These are phyloP conservation scores for Mongoloraphidia duomilia DNA, from an alignment of 2,888 invertebrate genomes.

Conservation along the genomic window DNA sequence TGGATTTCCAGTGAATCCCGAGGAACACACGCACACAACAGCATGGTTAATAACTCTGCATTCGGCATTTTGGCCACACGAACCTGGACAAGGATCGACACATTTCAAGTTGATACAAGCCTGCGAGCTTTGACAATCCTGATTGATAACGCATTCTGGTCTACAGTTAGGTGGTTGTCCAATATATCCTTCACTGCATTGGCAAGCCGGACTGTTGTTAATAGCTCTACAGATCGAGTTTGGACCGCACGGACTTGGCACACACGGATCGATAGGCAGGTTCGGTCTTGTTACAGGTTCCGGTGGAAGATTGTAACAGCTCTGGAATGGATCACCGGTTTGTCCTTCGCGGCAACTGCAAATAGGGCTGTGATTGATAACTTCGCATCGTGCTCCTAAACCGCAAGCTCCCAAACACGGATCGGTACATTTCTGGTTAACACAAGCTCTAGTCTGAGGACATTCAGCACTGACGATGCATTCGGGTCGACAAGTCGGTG, in stretches of 20 bases:
- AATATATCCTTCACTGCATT: constrained; percentile 60
- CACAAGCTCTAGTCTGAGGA: constrained; percentile 32
- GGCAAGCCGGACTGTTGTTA: constrained; percentile 55
- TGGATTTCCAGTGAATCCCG: constrained; percentile 67
- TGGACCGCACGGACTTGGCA: constrained; percentile 69
- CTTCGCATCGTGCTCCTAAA: constrained; percentile 35
- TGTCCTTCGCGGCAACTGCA: constrained; percentile 40
- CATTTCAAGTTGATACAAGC: constrained; percentile 73
- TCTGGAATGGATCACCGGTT: constrained; percentile 66
- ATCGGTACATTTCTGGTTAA: constrained; percentile 39
- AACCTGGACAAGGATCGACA: constrained; percentile 67
- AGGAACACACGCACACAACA: constrained; percentile 64
- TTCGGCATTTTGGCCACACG: constrained; percentile 66
- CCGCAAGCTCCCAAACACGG: constrained; percentile 42
- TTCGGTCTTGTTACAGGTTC: constrained; percentile 25
- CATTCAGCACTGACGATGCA: constrained; percentile 38
- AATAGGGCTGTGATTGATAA: constrained; percentile 37
- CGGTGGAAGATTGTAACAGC: constrained; percentile 45
- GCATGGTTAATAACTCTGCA: constrained; percentile 67
- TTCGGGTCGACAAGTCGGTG: constrained; percentile 39
- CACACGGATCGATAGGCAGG: constrained; percentile 44
- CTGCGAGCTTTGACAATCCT: constrained; percentile 61
- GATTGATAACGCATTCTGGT: constrained; percentile 70
- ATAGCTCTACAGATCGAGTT: constrained; percentile 56
- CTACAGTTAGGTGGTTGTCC: constrained; percentile 71